phyloP scores from a whole-genome alignment of 2,888 invertebrate genomes.

The Chloroclystis v-ata region DNA sequence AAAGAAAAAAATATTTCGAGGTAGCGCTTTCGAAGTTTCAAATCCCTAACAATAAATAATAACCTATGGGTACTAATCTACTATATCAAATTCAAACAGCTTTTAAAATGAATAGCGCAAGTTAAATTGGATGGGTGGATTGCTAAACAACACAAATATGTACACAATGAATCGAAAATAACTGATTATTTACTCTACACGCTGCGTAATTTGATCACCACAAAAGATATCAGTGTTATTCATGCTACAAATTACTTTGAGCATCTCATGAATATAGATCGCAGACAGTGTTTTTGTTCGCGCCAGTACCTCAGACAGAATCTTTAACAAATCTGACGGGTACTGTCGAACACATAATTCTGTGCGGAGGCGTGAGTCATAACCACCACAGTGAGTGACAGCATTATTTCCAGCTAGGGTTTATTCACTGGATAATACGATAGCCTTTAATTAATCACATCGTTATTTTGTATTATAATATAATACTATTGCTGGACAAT shows the following conservation, averaged over 20 bases:
- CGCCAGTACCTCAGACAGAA: constrained; percentile 34
- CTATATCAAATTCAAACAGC: no score
- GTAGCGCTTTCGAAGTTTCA: no score
- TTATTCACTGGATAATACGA: background rate
- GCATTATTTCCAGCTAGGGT: constrained; percentile 26
- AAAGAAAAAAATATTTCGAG: no score
- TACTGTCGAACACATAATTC: constrained; percentile 38
- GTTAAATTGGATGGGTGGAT: background rate
- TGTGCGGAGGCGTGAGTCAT: constrained; percentile 35
- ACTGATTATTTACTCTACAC: constrained; percentile 1
- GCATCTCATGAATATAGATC: constrained; percentile 46
- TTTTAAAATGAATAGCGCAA: background rate
- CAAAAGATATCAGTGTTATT: constrained; percentile 21
- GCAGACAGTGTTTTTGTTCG: constrained; percentile 35
- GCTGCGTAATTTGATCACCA: constrained; percentile 10
- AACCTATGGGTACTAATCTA: no score
- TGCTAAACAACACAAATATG: no score
- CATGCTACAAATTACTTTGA: constrained; percentile 32
- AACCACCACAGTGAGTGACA: constrained; percentile 22
- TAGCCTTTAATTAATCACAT: background rate
- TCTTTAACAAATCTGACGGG: constrained; percentile 36
- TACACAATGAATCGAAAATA: background rate
- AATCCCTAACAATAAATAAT: no score
- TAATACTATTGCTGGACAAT: no score
- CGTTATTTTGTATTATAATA: no score